Evolutionary conservation across 2,797 vertebrate species (phyloP).

Genomic region (Stomatorhinus walkeri): DNA sequence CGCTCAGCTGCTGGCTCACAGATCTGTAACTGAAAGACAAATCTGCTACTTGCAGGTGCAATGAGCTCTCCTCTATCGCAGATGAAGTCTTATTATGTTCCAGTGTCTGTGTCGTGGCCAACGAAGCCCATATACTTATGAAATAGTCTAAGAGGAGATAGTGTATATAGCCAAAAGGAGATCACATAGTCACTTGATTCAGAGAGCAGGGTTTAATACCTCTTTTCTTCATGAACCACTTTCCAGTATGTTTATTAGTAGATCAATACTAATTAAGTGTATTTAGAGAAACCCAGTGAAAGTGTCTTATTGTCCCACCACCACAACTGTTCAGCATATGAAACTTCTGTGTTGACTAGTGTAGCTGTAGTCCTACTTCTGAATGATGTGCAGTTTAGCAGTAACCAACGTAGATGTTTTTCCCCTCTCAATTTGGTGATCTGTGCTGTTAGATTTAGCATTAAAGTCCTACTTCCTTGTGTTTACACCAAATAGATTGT

Average conservation of each 20-base stretch:
- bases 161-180: slow-evolving; percentile 13
- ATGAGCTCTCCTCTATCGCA: neutral
- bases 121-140: neutral
- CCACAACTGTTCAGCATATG: slow-evolving; percentile 45
- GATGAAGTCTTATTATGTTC: neutral
- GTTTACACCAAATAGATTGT: slow-evolving; percentile 48
- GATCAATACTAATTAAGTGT: slow-evolving; percentile 58
- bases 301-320: slow-evolving; percentile 41
- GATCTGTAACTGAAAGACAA: neutral
- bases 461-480: slow-evolving; percentile 44
- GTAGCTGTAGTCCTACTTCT: slow-evolving; percentile 55
- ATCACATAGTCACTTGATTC: slow-evolving; percentile 50
- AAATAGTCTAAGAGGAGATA: neutral
- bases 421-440: slow-evolving; percentile 43
- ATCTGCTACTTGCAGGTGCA: neutral
- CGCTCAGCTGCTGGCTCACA: neutral
- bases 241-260: slow-evolving; percentile 59
- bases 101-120: neutral
- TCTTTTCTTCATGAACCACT: slow-evolving; percentile 30
- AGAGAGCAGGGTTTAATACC: slow-evolving; percentile 46
- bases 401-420: slow-evolving; percentile 51
- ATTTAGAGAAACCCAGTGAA: slow-evolving; percentile 41
- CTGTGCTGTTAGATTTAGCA: slow-evolving; percentile 51
- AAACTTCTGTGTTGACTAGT: slow-evolving; percentile 49
- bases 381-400: slow-evolving; percentile 54